Percentiles rank a stretch among this genome's conserved stretches.
Conservation (phyloP, 2,888 invertebrate species). For the Endomychus coccineus region DNA sequence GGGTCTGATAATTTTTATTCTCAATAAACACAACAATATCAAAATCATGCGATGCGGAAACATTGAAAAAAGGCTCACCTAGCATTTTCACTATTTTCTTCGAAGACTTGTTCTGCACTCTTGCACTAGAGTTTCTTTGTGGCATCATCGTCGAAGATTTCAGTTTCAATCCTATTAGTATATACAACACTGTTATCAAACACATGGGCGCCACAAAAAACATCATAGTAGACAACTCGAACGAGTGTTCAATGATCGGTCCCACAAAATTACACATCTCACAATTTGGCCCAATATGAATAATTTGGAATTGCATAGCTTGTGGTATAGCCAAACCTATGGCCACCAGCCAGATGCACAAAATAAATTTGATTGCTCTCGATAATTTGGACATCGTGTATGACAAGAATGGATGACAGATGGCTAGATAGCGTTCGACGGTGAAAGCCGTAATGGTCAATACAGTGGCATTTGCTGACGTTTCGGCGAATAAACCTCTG, state of each 20-base stretch:
- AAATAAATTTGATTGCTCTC: slow-evolving; percentile 71
- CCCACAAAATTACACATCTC: slow-evolving; percentile 27
- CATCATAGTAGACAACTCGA: slow-evolving; percentile 71
- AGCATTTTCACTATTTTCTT: slow-evolving; percentile 69
- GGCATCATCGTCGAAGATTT: slow-evolving; percentile 54
- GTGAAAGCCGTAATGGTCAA: slow-evolving; percentile 79
- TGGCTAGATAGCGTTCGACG: slow-evolving; percentile 57
- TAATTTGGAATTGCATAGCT: slow-evolving; percentile 45
- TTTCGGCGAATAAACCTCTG: slow-evolving; percentile 71
- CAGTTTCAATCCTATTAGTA: slow-evolving; percentile 60
- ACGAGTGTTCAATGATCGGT: slow-evolving; percentile 55
- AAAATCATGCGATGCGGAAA: too few species aligned
- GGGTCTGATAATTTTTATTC: too few species aligned
- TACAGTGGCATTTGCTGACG: slow-evolving; percentile 70
- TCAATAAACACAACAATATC: too few species aligned
- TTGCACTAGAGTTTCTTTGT: slow-evolving; percentile 17
- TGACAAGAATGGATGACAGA: slow-evolving; percentile 60
- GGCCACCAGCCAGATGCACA: slow-evolving; percentile 73
- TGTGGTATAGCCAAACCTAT: slow-evolving; percentile 67
- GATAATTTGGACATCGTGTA: slow-evolving; percentile 85
- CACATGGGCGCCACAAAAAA: slow-evolving; percentile 86
- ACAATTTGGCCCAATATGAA: slow-evolving; percentile 41
- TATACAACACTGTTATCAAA: slow-evolving; percentile 73
- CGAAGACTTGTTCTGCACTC: slow-evolving; percentile 21
- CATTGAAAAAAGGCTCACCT: too few species aligned